A percentile compares a stretch with the other conserved stretches of the same genome.
Conservation (phyloP, 2,797 vertebrate genomes). For the Sebastes trivittatus region DNA sequence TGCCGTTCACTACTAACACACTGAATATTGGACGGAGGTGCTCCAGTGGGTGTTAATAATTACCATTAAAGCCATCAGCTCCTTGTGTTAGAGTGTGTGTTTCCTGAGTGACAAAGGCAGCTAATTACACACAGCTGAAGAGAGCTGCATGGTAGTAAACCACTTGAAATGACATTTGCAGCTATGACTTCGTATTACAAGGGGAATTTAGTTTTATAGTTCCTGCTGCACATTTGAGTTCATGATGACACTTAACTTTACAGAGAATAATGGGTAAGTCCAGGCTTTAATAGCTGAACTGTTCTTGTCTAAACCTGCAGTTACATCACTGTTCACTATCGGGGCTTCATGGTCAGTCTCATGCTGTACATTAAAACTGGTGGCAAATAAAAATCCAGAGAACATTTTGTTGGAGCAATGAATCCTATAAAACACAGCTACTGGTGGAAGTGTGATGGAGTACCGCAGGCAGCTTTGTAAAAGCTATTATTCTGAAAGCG, state of each 20-base stretch:
- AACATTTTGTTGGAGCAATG: neutral
- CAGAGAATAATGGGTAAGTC: neutral
- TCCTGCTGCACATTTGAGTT: neutral
- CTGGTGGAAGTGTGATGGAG: neutral
- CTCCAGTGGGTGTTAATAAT: neutral
- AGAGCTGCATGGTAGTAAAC: neutral
- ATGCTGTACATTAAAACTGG: neutral
- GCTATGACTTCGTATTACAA: neutral
- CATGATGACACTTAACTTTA: neutral
- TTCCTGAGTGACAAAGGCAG: neutral
- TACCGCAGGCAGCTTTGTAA: neutral
- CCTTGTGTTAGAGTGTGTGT: neutral
- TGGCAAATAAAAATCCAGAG: neutral
- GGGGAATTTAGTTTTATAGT: conserved; percentile 1
- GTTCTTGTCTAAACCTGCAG: neutral
- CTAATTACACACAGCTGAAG: neutral
- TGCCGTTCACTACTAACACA: neutral
- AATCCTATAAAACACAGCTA: neutral
- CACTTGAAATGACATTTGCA: neutral
- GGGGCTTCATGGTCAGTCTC: neutral
- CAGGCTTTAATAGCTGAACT: neutral
- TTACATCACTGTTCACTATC: neutral
- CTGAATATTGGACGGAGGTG: neutral
- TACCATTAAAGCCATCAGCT: neutral
- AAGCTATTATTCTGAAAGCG: conserved; percentile 24